Conservation (phyloP, 2,797 vertebrate genomes). For the Melanotaenia maccullochi region DNA sequence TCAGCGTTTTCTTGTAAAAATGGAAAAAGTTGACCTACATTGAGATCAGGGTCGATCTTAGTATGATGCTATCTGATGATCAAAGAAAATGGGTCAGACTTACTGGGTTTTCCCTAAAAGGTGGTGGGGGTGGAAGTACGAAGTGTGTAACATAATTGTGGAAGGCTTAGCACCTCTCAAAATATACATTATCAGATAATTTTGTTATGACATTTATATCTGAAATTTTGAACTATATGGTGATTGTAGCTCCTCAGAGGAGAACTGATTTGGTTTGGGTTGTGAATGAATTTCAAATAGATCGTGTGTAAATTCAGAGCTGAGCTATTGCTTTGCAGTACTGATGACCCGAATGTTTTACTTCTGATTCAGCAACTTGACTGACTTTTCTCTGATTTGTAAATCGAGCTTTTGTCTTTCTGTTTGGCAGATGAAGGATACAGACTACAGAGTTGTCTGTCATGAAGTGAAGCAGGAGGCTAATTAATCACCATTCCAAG, state of each 20-base stretch:
- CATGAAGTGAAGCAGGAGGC: conserved; percentile 29
- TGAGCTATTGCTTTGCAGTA: conserved; percentile 36
- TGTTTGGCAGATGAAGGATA: conserved; percentile 46
- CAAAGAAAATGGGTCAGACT: conserved; percentile 38
- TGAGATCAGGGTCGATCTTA: conserved; percentile 12
- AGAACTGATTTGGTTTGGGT: neutral
- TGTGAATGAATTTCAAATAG: conserved; percentile 14
- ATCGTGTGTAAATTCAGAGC: conserved; percentile 3
- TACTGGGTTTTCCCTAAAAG: conserved; percentile 25
- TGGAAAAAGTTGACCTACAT: conserved; percentile 36
- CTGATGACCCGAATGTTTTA: conserved; percentile 73
- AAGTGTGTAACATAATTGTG: neutral
- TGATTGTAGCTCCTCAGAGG: neutral
- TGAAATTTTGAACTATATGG: neutral
- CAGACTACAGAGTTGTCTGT: neutral
- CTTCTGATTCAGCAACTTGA: conserved; percentile 59
- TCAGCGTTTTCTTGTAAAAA: conserved; percentile 12
- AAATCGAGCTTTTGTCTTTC: conserved; percentile 23
- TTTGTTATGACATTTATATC: neutral
- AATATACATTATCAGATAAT: neutral
- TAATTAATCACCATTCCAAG: conserved; percentile 17
- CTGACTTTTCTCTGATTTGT: conserved; percentile 24
- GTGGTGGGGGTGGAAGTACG: neutral
- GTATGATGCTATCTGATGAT: conserved; percentile 34
- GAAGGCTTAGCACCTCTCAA: neutral